Evolutionary conservation across 1,140 invertebrate species (phyloP).

Genomic region (Antheraea pernyi): DNA sequence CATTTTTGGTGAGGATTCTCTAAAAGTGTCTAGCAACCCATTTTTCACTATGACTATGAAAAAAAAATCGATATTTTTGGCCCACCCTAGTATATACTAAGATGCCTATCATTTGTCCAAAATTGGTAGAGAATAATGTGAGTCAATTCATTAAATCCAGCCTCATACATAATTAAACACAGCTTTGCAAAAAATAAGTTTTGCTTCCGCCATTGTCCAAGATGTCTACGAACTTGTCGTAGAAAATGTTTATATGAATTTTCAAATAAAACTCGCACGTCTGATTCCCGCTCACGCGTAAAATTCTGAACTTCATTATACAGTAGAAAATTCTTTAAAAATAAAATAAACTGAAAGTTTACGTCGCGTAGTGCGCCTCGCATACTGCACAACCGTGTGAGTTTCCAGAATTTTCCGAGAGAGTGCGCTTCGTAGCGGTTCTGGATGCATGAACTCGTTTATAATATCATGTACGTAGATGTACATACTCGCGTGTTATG

Average conservation of each 20-base stretch:
- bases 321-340: slow-evolving; percentile 31
- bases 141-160: too few species aligned
- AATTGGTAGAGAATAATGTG: too few species aligned
- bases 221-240: not conserved
- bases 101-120: too few species aligned
- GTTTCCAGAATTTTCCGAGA: slow-evolving; percentile 47
- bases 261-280: not conserved
- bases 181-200: not conserved
- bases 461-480: slow-evolving; percentile 19
- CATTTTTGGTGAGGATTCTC: too few species aligned
- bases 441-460: slow-evolving; percentile 26
- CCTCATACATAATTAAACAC: too few species aligned
- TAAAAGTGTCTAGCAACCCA: too few species aligned
- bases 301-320: slow-evolving; percentile 12
- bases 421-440: slow-evolving; percentile 36
- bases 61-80: too few species aligned
- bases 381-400: slow-evolving; percentile 40
- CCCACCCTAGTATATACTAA: too few species aligned
- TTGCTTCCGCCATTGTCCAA: not conserved
- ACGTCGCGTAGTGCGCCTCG: slow-evolving; percentile 28
- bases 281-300: slow-evolving; percentile 4
- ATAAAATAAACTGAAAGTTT: slow-evolving; percentile 46
- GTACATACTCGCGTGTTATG: not conserved
- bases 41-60: too few species aligned
- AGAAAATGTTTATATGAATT: not conserved